Percentiles rank a stretch among this genome's conserved stretches.
phyloP scores from a whole-genome alignment of 1,140 invertebrate species.

The Rhopalosiphum padi region DNA sequence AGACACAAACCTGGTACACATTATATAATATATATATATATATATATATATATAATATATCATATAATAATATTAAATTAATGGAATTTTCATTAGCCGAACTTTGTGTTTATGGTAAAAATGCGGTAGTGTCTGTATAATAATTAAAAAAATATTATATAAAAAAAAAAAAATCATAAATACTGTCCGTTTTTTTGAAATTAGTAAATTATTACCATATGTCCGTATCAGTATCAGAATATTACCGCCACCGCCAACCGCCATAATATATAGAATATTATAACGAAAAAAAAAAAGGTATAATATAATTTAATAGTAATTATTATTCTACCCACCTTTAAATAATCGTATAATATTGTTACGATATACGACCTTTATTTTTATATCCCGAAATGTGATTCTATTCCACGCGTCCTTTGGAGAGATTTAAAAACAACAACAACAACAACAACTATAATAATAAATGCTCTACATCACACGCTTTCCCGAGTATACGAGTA shows the following conservation, averaged over 20 bases:
- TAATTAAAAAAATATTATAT: constrained; percentile 20
- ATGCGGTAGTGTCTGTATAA: neutral
- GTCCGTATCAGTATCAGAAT: neutral
- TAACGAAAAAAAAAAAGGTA: neutral
- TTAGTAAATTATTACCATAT: constrained; percentile 31
- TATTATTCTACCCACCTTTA: neutral
- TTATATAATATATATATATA: neutral
- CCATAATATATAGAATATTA: neutral
- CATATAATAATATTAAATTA: constrained; percentile 41
- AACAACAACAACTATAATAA: neutral
- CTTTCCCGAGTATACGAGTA: neutral
- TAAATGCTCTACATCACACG: neutral
- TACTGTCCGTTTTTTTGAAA: neutral
- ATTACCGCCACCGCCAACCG: neutral
- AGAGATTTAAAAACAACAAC: neutral
- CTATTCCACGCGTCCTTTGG: neutral
- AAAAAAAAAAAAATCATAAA: constrained; percentile 17
- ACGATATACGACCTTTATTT: neutral
- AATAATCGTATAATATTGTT: neutral
- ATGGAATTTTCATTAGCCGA: constrained; percentile 46
- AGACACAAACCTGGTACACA: neutral
- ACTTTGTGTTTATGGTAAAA: constrained; percentile 24
- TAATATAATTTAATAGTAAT: neutral
- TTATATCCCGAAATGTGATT: neutral
- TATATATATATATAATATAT: neutral